phyloP scores from a whole-genome alignment of 2,888 invertebrate species.

The Carabus problematicus region DNA sequence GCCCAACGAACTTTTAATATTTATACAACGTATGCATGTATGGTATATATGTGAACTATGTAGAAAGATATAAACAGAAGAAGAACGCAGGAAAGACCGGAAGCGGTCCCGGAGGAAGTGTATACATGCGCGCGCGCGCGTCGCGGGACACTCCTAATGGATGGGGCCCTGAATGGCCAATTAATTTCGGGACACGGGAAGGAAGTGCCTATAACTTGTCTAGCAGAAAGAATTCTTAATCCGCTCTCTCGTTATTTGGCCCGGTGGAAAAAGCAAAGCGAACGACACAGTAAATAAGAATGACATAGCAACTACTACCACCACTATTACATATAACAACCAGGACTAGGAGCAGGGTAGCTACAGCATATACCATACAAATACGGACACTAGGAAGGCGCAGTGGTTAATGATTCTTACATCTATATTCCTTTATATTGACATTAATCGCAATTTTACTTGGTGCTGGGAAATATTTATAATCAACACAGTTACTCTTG shows the following conservation, averaged over 20 bases:
- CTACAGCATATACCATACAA: too few relatives aligned
- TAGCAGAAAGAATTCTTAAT: constrained; percentile 51
- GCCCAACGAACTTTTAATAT: too few relatives aligned
- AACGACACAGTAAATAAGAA: constrained; percentile 34
- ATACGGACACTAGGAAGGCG: too few relatives aligned
- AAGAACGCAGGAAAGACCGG: constrained; percentile 15
- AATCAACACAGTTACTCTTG: too few relatives aligned
- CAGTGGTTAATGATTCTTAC: too few relatives aligned
- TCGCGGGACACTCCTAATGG: constrained; percentile 46
- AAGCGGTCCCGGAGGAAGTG: constrained; percentile 34
- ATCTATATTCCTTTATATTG: too few relatives aligned
- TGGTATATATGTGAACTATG: too few relatives aligned
- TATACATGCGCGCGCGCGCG: constrained; percentile 4
- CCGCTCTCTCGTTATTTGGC: constrained; percentile 51
- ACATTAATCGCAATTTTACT: too few relatives aligned
- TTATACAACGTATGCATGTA: too few relatives aligned
- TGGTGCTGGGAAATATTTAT: too few relatives aligned
- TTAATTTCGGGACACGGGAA: constrained; percentile 51
- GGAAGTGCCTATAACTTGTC: constrained; percentile 53
- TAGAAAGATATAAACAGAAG: constrained; percentile 28
- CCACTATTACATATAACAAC: too few relatives aligned
- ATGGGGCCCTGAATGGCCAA: constrained; percentile 51
- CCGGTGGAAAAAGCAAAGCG: constrained; percentile 36
- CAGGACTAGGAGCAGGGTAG: too few relatives aligned
- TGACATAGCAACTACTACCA: constrained; percentile 9